Evolutionary conservation across 2,113 vertebrate species (phyloP), one percentile per base, ranked within the genome.

Genomic region (Perca fluviatilis): DNA sequence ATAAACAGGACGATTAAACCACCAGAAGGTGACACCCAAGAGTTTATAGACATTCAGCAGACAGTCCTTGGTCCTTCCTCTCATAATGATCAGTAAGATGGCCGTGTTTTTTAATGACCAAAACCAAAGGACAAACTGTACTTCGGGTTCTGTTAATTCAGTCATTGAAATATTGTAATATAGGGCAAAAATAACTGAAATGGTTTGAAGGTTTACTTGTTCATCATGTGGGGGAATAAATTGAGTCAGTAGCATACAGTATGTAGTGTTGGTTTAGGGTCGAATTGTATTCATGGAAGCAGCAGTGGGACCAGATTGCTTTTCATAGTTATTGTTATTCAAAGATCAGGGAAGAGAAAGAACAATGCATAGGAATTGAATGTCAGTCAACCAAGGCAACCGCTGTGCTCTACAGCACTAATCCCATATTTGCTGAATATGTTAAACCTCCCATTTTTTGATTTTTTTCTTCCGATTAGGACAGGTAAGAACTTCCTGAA

Each of bases 381-480:
- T 60, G 64, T 81, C 80, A 86, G 33, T 89, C 79, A 71, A 30
- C 65, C 73, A 82, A 64, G 21, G 76, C 80, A 65, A 19, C 25
- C 30, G 11, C 60, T 64, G n/a, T 60, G 79, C 80, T 83, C 60
- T 19, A 36, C 27, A 51, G 81, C 67, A 25, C 84, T 88, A 82
- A 89, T 89, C 74, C 64, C 46, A 57, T 62, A 74, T 86, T 76
- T 81, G 67, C 33, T 85, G 84, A 88, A 86, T 79, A 88, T 78
- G 68, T 86, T 50, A 82, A 70, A 87, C 25, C n/a, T 54, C 25
- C 43, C 25, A 30, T 64, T 36, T 65, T 14, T 19, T 72, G 8
- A 33, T 25, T 30, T 62, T 73, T 46, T 58, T 74, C 10, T 78
- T 58, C 19, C 54, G 23, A 77, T 70, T 25, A 77, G 47, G 15